Base-by-base conservation (phyloP, 2,888 invertebrate genomes). In the Lasius platythorax region DNA sequence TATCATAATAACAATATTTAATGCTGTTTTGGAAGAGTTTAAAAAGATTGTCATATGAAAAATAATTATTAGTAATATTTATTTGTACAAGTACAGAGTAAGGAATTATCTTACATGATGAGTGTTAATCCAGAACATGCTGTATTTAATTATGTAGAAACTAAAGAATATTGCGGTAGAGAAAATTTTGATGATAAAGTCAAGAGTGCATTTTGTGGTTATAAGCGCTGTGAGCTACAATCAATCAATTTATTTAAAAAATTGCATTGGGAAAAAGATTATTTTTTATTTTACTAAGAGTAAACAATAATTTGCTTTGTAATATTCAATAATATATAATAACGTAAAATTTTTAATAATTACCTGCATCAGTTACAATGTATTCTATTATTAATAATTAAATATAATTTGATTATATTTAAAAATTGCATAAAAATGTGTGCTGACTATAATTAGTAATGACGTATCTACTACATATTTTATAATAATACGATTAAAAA, bases 201-300 rank as follows among this genome's bases (percentile, higher is more conserved):
- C 11, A 18, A 15, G 8, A 66, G 53, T 76, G 8, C 53, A 67
- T 50, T 76, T 18, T 37, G 50, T 2, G 8, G 76, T 76, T 6
- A 76, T 6, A 23, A 76, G 67, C 18, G 18, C 2, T 50, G 67
- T 18, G 12, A 76, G 33, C 76, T 76, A 30, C 1, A 76, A 67
- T n/a, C 1, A 40, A 53, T 28, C 66, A 23, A 53, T 53, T 53
- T 67, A 37, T n/a, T 37, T 1, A 28, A 37, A 0, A 33, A 15
- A 18, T 64, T 3, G 9, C 12, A 43, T 15, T 43, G 18, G 4
- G 2, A 67, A 6, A 23, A 15, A 3, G 23, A 15, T 9, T 12
- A 23, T 56, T 50, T 5, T 11, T 18, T 5, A 18, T 11, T 64
- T 6, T 12, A 37, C 18, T 37, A 11, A 2, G 2, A 50, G 0